Evolutionary conservation across 2,888 invertebrate species (phyloP), one percentile per base, ranked within the genome.

Genomic region (Lithodes maja): DNA sequence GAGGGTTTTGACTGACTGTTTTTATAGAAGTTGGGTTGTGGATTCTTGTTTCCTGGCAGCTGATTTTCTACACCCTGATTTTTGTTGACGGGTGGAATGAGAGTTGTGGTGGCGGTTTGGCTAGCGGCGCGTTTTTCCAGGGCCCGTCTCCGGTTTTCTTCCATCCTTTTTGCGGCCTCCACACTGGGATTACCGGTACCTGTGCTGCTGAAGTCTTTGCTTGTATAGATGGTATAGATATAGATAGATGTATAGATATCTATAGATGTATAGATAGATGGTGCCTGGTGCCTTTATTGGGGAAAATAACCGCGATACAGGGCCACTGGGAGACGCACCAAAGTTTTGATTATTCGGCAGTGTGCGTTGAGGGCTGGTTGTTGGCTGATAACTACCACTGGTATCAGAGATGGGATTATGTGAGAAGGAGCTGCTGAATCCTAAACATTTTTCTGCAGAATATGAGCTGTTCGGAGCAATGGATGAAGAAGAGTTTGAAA

Each of bases 101-200:
- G 7, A 61, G 7, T 61, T 61, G 61, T 12, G 5, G 61, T 7
- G 0, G 61, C 61, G 61, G 5, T 61, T 17, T 71, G 12, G 17
- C 17, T 71, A 2, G 55, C 80, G n/a, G 80, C 61, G 3, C 80
- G 17, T 81, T 33, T 81, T 9, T 81, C 80, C 17, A 81, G 49
- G 33, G 80, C 80, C 61, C 15, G 54, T 61, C 61, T 81, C 9
- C 80, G n/a, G 33, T 81, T 81, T 2, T 81, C 80, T 81, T 81
- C 80, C 17, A 81, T 81, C 61, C 80, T 81, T 33, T 49, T 61
- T 5, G 61, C 55, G n/a, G 54, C 80, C 3, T 81, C 80, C 54
- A n/a, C 33, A 3, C 1, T 53, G 53, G 12, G 3, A 52, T 53
- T 78, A 0, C 12, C 7, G 9, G 7, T 53, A 15, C 1, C 53